phyloP scores from a whole-genome alignment of 1,140 invertebrate species.

The Orchestia grillus region DNA sequence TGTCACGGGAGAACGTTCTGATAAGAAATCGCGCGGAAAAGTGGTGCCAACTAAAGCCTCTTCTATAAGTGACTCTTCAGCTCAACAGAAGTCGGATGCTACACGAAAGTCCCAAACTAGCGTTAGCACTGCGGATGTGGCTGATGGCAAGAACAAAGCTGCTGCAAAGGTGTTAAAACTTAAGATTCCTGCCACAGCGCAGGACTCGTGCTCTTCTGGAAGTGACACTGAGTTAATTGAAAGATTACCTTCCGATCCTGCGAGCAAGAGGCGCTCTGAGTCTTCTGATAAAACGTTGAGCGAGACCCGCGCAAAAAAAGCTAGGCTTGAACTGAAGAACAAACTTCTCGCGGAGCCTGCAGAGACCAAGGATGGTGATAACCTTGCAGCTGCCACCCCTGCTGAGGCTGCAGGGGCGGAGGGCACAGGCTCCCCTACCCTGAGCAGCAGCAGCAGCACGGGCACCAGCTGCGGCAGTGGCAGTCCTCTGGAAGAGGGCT shows the following conservation, averaged over 20 bases:
- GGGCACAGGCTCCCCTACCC: slow-evolving; percentile 28
- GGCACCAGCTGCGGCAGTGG: slow-evolving; percentile 66
- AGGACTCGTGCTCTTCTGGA: background rate
- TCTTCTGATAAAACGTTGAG: background rate
- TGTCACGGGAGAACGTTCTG: background rate
- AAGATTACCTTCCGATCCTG: background rate
- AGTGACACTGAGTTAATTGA: background rate
- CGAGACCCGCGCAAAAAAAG: background rate
- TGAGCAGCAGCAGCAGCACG: slow-evolving; percentile 40
- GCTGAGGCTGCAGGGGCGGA: slow-evolving; percentile 34
- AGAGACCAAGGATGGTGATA: slow-evolving; percentile 64
- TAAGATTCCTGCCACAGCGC: background rate
- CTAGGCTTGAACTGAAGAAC: slow-evolving; percentile 18
- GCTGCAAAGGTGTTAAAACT: background rate
- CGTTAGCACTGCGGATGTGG: background rate
- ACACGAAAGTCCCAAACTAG: background rate
- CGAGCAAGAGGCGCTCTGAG: background rate
- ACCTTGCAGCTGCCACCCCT: background rate
- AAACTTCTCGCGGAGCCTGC: slow-evolving; percentile 30
- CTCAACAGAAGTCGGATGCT: background rate
- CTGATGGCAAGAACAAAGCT: background rate
- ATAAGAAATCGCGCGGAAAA: background rate
- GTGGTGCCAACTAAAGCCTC: background rate
- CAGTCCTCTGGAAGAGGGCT: slow-evolving; percentile 66
- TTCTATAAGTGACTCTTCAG: background rate